phyloP scores from a whole-genome alignment of 2,888 invertebrate species.

The Eledona agricola region DNA sequence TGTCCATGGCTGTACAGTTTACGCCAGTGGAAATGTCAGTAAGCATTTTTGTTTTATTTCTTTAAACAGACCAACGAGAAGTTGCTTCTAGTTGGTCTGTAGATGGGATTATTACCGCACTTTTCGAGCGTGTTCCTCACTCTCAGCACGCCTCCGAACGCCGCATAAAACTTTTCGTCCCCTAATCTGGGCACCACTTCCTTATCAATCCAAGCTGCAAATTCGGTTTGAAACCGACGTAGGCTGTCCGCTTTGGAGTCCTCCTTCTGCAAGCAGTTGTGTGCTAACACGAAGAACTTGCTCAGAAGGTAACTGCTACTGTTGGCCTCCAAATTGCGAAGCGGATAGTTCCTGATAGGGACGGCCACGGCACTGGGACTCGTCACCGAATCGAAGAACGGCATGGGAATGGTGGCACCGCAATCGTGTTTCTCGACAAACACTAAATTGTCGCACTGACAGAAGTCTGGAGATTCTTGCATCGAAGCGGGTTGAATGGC shows the following conservation, averaged over 20 bases:
- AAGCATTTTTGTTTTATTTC: no score
- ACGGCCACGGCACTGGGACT: slow-evolving; percentile 69
- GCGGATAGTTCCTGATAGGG: slow-evolving; percentile 65
- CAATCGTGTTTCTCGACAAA: slow-evolving; percentile 37
- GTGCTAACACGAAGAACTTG: slow-evolving; percentile 66
- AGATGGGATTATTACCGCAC: slow-evolving; percentile 46
- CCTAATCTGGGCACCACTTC: slow-evolving; percentile 64
- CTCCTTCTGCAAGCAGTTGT: slow-evolving; percentile 62
- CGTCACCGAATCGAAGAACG: slow-evolving; percentile 67
- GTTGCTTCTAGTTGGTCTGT: slow-evolving; percentile 1
- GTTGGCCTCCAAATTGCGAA: slow-evolving; percentile 61
- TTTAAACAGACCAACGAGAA: no score
- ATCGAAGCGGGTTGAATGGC: slow-evolving; percentile 27
- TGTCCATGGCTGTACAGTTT: no score
- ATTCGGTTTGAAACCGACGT: slow-evolving; percentile 64
- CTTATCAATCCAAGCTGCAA: slow-evolving; percentile 66
- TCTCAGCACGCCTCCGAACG: slow-evolving; percentile 59
- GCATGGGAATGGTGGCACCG: slow-evolving; percentile 64
- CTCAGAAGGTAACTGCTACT: slow-evolving; percentile 62
- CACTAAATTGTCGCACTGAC: slow-evolving; percentile 41
- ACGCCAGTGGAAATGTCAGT: no score
- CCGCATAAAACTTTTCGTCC: slow-evolving; percentile 70
- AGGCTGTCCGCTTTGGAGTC: slow-evolving; percentile 56
- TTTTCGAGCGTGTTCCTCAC: slow-evolving; percentile 60
- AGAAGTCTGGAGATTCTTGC: slow-evolving; percentile 29